Evolutionary conservation across 2,113 vertebrate species (phyloP).

Genomic region (Sceloporus undulatus): DNA sequence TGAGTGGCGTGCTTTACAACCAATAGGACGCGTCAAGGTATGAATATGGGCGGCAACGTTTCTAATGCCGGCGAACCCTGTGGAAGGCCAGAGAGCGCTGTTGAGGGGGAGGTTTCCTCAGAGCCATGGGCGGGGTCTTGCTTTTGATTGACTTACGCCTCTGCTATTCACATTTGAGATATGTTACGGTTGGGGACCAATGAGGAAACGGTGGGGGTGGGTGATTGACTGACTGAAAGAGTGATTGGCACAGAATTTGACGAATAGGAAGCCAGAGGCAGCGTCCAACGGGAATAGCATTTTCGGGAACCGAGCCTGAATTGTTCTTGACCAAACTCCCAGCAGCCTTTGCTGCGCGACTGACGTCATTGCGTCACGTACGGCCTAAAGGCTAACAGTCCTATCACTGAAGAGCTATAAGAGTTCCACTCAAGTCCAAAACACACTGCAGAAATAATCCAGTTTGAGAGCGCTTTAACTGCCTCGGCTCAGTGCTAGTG

Average conservation of each 20-base stretch:
- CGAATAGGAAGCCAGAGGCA: slow-evolving; percentile 28
- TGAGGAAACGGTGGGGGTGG: neutral
- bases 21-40: neutral
- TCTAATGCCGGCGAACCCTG: neutral
- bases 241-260: slow-evolving; percentile 17
- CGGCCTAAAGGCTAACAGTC: too few relatives aligned
- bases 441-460: too few relatives aligned
- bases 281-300: neutral
- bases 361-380: neutral
- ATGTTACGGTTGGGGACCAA: neutral
- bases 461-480: too few relatives aligned
- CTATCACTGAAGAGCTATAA: too few relatives aligned
- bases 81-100: neutral
- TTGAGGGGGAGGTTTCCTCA: neutral
- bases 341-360: neutral
- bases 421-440: too few relatives aligned
- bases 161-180: neutral
- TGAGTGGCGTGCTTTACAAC: neutral
- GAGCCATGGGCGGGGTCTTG: neutral
- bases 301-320: neutral
- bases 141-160: neutral
- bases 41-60: too few relatives aligned
- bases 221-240: slow-evolving; percentile 1
- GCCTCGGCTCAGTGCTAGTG: too few relatives aligned
- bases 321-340: neutral